Percentiles rank a stretch among this genome's conserved stretches.
These are phyloP conservation scores for Lepidocyrtinus sp. DNA, from an alignment of 2,888 invertebrate species.

Conservation along the genomic window DNA sequence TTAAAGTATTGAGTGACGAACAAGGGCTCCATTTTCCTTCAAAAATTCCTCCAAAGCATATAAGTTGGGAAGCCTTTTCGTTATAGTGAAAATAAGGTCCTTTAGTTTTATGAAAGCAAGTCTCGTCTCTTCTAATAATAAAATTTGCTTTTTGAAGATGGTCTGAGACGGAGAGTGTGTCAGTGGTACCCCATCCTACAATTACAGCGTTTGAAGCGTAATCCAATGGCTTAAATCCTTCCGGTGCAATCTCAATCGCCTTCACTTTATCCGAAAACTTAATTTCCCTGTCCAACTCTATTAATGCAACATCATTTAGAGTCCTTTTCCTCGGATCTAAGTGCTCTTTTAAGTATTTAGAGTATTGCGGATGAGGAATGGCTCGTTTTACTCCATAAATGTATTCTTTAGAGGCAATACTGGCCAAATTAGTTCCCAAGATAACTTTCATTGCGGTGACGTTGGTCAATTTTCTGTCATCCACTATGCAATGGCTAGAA, in stretches of 20 bases:
- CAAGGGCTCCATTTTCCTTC: background rate
- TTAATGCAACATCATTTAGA: conserved; percentile 29
- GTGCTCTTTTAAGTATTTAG: background rate
- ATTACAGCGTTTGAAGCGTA: conserved; percentile 35
- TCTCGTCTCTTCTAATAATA: conserved; percentile 6
- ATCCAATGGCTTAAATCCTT: conserved; percentile 7
- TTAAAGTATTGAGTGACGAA: conserved; percentile 26
- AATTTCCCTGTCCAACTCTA: conserved; percentile 31
- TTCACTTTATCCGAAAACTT: no score
- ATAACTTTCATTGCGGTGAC: background rate
- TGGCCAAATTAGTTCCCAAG: background rate
- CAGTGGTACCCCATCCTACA: conserved; percentile 46
- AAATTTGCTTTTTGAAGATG: conserved; percentile 40
- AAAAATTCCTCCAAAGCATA: conserved; percentile 42
- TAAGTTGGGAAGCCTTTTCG: background rate
- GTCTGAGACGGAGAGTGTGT: background rate
- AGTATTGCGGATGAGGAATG: conserved; percentile 17
- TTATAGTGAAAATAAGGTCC: background rate
- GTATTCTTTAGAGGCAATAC: background rate
- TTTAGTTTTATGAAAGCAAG: background rate
- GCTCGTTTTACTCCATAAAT: conserved; percentile 25
- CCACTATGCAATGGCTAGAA: conserved; percentile 19
- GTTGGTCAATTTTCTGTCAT: background rate
- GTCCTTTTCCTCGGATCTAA: background rate
- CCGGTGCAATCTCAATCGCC: conserved; percentile 36